Conservation (phyloP, 2,113 vertebrate genomes). For the Nothocercus nigrocapillus region DNA sequence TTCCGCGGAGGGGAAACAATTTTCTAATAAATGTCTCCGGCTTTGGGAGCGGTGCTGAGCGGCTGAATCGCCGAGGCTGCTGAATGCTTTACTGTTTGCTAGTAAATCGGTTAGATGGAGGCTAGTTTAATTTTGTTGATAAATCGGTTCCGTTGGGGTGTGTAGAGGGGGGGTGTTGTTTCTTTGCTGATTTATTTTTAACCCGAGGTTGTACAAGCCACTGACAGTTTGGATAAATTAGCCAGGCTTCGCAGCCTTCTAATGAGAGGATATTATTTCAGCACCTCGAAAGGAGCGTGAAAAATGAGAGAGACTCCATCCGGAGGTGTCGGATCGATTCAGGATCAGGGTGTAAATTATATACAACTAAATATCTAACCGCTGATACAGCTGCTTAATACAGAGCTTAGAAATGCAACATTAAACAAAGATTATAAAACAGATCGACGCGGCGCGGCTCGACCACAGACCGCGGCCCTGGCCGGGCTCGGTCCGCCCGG, state of each 20-base stretch:
- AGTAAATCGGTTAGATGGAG: conserved; percentile 83
- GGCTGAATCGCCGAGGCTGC: conserved; percentile 10
- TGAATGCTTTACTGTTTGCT: conserved; percentile 65
- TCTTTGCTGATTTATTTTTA: conserved; percentile 95
- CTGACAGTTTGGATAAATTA: conserved; percentile 98
- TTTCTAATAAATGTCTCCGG: conserved; percentile 58
- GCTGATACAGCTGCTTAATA: conserved; percentile 82
- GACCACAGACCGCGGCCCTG: background rate
- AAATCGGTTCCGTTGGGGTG: conserved; percentile 86
- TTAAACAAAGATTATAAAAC: conserved; percentile 84
- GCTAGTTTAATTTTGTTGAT: conserved; percentile 94
- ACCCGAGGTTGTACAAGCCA: conserved; percentile 94
- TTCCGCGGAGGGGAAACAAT: conserved; percentile 28
- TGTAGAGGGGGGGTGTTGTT: conserved; percentile 76
- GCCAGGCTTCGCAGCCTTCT: conserved; percentile 89
- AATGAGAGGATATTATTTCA: conserved; percentile 98
- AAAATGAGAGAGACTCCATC: conserved; percentile 90
- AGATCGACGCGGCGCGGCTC: conserved; percentile 56
- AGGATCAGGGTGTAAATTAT: conserved; percentile 91
- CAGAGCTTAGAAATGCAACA: conserved; percentile 83
- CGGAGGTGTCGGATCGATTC: conserved; percentile 94
- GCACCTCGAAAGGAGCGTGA: conserved; percentile 90
- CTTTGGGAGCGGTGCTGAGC: conserved; percentile 18
- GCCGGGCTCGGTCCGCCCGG: background rate
- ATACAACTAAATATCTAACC: conserved; percentile 86